Percentiles rank a stretch among this genome's conserved stretches.
Conservation (phyloP, 2,888 invertebrate genomes). For the Elmis aenea region DNA sequence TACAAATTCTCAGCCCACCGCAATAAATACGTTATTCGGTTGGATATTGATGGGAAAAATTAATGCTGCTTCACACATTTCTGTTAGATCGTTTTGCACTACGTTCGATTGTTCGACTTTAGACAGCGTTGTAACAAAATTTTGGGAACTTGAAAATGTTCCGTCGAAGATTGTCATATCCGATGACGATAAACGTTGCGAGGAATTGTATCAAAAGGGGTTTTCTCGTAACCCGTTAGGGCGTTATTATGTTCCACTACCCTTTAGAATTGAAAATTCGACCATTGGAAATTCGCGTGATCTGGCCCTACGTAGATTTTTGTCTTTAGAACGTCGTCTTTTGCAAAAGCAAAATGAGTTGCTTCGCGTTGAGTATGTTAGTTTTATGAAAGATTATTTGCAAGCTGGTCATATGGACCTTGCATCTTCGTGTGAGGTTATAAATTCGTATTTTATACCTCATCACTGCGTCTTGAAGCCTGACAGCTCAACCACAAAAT, state of each 20-base stretch:
- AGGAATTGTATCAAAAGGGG: constrained; percentile 18
- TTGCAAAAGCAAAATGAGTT: constrained; percentile 8
- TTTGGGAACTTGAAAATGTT: constrained; percentile 22
- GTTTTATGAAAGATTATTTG: constrained; percentile 20
- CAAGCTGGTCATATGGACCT: constrained; percentile 19
- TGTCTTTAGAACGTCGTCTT: constrained; percentile 19
- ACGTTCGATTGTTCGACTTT: constrained; percentile 3
- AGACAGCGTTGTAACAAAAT: too few relatives aligned
- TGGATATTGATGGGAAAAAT: constrained; percentile 20
- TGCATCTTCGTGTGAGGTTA: constrained; percentile 4
- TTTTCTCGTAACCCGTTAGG: constrained; percentile 9
- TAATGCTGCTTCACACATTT: background rate
- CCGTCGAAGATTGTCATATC: constrained; percentile 4
- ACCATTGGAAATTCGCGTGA: too few relatives aligned
- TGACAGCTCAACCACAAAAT: constrained; percentile 15
- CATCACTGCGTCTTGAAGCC: constrained; percentile 21
- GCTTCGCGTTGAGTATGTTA: constrained; percentile 16
- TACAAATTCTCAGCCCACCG: too few relatives aligned
- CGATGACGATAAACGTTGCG: constrained; percentile 15
- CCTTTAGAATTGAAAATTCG: constrained; percentile 13
- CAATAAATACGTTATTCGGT: constrained; percentile 21
- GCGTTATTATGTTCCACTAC: constrained; percentile 19
- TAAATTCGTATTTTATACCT: constrained; percentile 17
- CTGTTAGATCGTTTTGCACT: too few relatives aligned
- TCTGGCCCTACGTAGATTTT: too few relatives aligned